These are phyloP conservation scores for Amyelois transitella DNA, from an alignment of 1,140 invertebrate species.

Conservation along the genomic window DNA sequence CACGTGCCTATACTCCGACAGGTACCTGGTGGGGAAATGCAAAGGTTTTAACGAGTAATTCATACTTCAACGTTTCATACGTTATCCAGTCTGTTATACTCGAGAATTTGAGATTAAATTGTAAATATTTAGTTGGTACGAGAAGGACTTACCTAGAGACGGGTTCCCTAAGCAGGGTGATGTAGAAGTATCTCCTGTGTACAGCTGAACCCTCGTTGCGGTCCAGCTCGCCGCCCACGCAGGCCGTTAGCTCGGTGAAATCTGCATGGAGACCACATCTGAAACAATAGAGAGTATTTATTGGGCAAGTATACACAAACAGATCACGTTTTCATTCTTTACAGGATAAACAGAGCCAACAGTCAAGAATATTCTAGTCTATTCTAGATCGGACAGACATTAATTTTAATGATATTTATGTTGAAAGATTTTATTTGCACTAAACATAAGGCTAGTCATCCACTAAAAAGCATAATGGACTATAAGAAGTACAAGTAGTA, in stretches of 20 bases:
- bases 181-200: constrained; percentile 94
- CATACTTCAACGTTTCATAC: too few relatives aligned
- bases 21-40: constrained; percentile 79
- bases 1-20: constrained; percentile 97
- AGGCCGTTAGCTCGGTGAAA: constrained; percentile 96
- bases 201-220: constrained; percentile 87
- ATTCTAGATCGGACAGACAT: neutral
- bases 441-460: neutral
- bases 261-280: constrained; percentile 97
- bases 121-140: too few relatives aligned
- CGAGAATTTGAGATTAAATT: too few relatives aligned
- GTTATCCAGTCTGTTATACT: too few relatives aligned
- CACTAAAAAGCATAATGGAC: neutral
- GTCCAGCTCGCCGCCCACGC: constrained; percentile 91
- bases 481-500: neutral
- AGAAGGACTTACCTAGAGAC: constrained; percentile 83
- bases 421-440: neutral
- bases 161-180: constrained; percentile 95
- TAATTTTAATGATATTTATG: neutral
- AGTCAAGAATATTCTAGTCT: too few relatives aligned
- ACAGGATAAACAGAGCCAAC: too few relatives aligned
- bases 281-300: constrained; percentile 18
- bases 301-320: too few relatives aligned
- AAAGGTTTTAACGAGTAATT: too few relatives aligned
- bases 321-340: too few relatives aligned